Percentiles rank a stretch among this genome's conserved stretches.
Conservation (phyloP, 2,797 vertebrate species). For the Astyanax mexicanus region DNA sequence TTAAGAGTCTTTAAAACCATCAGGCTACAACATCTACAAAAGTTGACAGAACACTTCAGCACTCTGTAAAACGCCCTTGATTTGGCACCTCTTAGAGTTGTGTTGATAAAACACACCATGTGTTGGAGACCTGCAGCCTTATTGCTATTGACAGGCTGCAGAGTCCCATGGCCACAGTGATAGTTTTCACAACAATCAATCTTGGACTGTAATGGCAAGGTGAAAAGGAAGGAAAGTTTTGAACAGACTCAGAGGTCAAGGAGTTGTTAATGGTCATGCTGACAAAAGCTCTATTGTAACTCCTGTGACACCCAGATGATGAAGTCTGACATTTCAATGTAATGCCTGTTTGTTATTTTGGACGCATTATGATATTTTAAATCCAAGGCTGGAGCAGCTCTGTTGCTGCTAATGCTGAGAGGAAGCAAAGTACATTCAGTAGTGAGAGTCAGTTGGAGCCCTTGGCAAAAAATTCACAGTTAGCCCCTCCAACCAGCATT, state of each 20-base stretch:
- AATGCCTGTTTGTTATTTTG: constrained; percentile 31
- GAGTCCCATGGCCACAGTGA: neutral
- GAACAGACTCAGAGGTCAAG: constrained; percentile 58
- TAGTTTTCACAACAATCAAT: constrained; percentile 5
- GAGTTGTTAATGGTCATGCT: constrained; percentile 62
- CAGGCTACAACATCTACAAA: constrained; percentile 5
- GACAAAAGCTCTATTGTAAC: constrained; percentile 66
- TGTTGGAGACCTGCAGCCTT: neutral
- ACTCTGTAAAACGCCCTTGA: neutral
- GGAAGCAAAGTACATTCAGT: neutral
- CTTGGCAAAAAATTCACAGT: too few species aligned
- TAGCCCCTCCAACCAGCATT: too few species aligned
- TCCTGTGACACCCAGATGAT: constrained; percentile 59
- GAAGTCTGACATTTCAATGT: constrained; percentile 64
- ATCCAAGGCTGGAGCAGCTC: constrained; percentile 59
- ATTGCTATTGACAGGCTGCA: constrained; percentile 4
- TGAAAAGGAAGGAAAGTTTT: constrained; percentile 49
- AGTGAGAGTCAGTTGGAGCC: too few species aligned
- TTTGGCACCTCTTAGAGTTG: neutral
- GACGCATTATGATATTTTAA: constrained; percentile 58
- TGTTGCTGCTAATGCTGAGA: neutral
- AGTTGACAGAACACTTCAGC: neutral
- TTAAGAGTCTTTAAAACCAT: too few species aligned
- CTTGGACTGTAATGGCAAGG: constrained; percentile 4
- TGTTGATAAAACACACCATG: neutral